Percentiles rank a stretch among this genome's conserved stretches.
phyloP scores from a whole-genome alignment of 2,113 vertebrate genomes.

The Platanista minor region DNA sequence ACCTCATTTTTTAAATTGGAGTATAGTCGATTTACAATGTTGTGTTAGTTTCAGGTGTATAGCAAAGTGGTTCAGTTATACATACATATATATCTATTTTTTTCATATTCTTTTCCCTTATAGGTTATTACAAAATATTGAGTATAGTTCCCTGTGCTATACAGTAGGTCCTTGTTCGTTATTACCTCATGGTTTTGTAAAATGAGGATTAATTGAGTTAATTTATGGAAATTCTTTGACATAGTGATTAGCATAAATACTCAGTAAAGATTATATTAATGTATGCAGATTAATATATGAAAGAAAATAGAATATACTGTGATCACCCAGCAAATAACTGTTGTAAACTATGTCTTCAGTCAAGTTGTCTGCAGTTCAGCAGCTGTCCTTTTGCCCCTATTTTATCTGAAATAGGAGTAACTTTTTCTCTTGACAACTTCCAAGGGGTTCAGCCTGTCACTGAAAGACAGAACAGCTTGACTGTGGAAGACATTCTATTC shows the following conservation, averaged over 20 bases:
- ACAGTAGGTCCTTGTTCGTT: neutral
- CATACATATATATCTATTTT: neutral
- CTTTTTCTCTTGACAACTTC: neutral
- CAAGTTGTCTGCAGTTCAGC: neutral
- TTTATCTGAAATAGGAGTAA: neutral
- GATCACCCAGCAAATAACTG: neutral
- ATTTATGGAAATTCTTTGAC: neutral
- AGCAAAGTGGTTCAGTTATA: neutral
- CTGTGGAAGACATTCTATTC: slow-evolving; percentile 37
- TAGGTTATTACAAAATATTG: neutral
- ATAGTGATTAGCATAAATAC: neutral
- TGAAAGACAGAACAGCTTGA: neutral
- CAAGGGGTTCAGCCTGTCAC: neutral
- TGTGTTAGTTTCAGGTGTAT: neutral
- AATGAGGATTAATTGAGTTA: neutral
- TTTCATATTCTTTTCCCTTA: neutral
- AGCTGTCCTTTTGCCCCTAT: neutral
- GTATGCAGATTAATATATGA: neutral
- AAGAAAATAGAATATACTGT: neutral
- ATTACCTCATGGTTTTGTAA: neutral
- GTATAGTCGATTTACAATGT: neutral
- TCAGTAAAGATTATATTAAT: neutral
- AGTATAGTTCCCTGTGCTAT: neutral
- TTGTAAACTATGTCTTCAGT: neutral
- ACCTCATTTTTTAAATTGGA: neutral